phyloP scores from a whole-genome alignment of 1,140 invertebrate genomes.

The Mya arenaria region DNA sequence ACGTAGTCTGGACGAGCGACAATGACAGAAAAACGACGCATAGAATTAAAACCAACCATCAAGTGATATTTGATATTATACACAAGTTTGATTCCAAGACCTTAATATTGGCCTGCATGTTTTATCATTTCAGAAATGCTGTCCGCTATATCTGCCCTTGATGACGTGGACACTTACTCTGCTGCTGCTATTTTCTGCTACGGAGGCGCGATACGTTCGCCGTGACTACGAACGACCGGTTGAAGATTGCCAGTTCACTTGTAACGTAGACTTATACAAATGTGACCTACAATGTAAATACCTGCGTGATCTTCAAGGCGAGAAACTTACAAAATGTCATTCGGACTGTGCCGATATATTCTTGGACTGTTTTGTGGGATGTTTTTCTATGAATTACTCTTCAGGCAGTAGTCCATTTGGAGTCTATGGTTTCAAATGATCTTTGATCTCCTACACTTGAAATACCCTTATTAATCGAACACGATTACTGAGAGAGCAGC shows the following conservation, averaged over 20 bases:
- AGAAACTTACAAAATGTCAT: conserved; percentile 24
- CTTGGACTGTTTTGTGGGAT: conserved; percentile 32
- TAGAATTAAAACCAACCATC: no score
- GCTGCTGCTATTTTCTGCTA: background rate
- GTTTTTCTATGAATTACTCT: no score
- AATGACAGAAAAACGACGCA: no score
- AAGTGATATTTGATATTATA: no score
- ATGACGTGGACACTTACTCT: background rate
- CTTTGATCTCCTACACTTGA: no score
- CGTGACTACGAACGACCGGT: background rate
- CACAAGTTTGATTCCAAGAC: no score
- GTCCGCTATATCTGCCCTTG: background rate
- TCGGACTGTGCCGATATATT: conserved; percentile 31
- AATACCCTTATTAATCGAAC: no score
- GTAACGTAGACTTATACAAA: conserved; percentile 14
- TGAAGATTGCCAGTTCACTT: conserved; percentile 29
- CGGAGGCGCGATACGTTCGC: background rate
- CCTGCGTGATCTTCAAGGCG: conserved; percentile 1
- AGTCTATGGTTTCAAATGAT: no score
- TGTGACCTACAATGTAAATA: conserved; percentile 44
- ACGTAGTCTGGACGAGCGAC: no score
- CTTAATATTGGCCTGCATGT: no score
- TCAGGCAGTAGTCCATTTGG: no score
- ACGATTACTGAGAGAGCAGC: no score
- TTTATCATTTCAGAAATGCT: background rate